phyloP scores from a whole-genome alignment of 1,140 invertebrate species.

The Coenobita brevimanus region DNA sequence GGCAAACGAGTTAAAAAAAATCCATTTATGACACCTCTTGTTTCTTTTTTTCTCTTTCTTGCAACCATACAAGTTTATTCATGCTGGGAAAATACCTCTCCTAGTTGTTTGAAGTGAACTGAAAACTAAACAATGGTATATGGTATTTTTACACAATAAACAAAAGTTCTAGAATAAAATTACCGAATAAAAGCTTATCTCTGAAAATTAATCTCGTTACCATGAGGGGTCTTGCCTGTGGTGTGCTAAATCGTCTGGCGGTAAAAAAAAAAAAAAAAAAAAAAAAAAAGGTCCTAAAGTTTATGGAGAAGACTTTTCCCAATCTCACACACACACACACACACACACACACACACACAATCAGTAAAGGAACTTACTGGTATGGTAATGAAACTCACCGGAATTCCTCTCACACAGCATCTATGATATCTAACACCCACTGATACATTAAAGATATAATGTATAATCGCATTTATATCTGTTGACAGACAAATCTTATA shows the following conservation, averaged over 20 bases:
- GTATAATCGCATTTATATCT: too few species aligned
- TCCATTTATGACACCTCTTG: too few species aligned
- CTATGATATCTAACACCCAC: not conserved
- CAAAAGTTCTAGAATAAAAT: not conserved
- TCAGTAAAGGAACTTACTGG: not conserved
- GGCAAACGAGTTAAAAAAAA: too few species aligned
- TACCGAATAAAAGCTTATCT: not conserved
- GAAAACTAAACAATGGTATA: not conserved
- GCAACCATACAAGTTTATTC: too few species aligned
- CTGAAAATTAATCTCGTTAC: too few species aligned
- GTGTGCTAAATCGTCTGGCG: not conserved
- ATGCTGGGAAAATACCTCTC: not conserved
- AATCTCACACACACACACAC: slow-evolving; percentile 1
- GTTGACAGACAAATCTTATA: too few species aligned
- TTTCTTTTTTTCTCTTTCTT: too few species aligned
- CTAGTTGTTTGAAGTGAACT: not conserved
- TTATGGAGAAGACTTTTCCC: not conserved
- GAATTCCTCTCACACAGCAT: not conserved
- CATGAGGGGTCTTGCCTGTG: not conserved
- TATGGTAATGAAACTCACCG: not conserved
- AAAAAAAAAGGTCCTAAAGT: not conserved
- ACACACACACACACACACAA: slow-evolving; percentile 18
- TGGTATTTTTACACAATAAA: not conserved
- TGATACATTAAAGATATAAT: too few species aligned
- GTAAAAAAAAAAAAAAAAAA: not conserved